Evolutionary conservation across 30 jellyfish, hydroid and myxozoan genomes (phyloP).

Genomic region (Mastigias papua): DNA sequence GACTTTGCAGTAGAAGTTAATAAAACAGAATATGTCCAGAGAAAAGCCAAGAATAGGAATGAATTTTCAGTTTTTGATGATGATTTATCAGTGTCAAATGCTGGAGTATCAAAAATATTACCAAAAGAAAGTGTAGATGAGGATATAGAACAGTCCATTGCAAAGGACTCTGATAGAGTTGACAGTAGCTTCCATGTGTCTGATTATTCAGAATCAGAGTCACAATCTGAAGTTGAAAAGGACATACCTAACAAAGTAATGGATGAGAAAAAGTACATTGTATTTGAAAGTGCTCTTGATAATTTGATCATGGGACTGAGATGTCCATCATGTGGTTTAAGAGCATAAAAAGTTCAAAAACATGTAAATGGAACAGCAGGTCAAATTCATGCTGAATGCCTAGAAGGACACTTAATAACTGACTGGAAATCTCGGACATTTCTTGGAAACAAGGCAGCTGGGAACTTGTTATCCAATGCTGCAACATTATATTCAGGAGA

Average conservation of each 20-base stretch:
- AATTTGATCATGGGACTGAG: background rate
- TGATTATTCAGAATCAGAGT: background rate
- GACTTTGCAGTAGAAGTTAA: background rate
- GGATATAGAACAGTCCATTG: background rate
- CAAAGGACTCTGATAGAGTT: no score
- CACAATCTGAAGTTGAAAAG: background rate
- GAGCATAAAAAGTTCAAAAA: background rate
- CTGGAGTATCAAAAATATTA: background rate
- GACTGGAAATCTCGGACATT: background rate
- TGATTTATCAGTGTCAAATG: background rate
- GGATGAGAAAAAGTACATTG: background rate
- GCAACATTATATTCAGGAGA: slow-evolving; percentile 4
- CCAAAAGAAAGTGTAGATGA: background rate
- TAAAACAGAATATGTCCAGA: background rate
- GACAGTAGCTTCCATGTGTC: no score
- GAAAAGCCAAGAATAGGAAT: background rate
- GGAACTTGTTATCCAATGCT: slow-evolving; percentile 32
- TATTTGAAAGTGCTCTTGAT: background rate
- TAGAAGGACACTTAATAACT: slow-evolving; percentile 3
- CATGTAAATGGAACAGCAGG: background rate
- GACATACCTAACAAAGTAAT: background rate
- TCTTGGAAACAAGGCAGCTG: slow-evolving; percentile 25
- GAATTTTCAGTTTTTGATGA: background rate
- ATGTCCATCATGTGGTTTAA: background rate
- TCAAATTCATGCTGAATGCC: background rate